phyloP scores from a whole-genome alignment of 2,113 vertebrate genomes.

The Cervus canadensis region DNA sequence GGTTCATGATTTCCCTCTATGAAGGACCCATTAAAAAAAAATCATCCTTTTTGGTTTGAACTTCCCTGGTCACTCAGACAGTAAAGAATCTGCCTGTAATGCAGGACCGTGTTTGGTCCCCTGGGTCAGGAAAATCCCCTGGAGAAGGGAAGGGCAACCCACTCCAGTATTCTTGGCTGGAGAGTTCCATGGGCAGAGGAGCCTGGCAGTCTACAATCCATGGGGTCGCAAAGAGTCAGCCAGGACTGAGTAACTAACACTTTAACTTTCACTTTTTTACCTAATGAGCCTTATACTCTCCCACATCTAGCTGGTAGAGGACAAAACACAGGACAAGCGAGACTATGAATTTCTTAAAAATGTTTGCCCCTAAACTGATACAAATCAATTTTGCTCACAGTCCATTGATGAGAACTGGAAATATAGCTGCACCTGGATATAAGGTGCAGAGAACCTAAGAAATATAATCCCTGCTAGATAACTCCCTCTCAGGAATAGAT shows the following conservation, averaged over 20 bases:
- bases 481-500: neutral
- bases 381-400: neutral
- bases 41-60: neutral
- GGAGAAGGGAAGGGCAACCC: neutral
- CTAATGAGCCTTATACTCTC: neutral
- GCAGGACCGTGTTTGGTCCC: accelerated
- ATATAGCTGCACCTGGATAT: neutral
- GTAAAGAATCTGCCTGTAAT: neutral
- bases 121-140: neutral
- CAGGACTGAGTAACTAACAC: neutral
- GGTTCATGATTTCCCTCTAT: neutral
- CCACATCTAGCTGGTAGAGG: neutral
- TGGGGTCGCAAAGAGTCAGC: neutral
- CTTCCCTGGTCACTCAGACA: neutral
- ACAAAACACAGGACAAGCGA: neutral
- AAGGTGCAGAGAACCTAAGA: neutral
- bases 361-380: neutral
- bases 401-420: neutral
- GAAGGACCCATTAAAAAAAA: neutral
- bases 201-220: neutral
- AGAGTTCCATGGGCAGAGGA: neutral
- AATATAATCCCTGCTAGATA: neutral
- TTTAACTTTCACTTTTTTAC: neutral
- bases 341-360: neutral
- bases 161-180: neutral